phyloP scores from a whole-genome alignment of 2,113 vertebrate genomes.

The Myrmophylax atrothorax region DNA sequence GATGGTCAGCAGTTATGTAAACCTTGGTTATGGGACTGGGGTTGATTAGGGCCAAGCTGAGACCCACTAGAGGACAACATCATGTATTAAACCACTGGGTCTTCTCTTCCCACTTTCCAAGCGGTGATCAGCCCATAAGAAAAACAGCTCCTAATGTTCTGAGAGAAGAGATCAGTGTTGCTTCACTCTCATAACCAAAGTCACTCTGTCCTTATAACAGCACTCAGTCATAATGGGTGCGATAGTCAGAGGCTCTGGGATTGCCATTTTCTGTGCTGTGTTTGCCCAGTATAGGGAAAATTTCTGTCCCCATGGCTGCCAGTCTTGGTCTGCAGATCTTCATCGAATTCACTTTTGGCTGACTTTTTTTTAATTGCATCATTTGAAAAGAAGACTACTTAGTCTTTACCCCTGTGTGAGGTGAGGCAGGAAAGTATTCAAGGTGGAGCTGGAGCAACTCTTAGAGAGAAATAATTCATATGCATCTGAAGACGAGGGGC shows the following conservation, averaged over 20 bases:
- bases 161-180: not conserved
- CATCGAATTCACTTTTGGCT: not conserved
- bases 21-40: not conserved
- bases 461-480: not conserved
- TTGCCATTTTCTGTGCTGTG: not conserved
- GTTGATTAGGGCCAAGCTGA: not conserved
- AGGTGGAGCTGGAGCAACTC: not conserved
- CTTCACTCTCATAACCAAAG: not conserved
- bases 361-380: not conserved
- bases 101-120: not conserved
- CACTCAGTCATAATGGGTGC: accelerated
- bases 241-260: not conserved
- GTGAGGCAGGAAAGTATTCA: not conserved
- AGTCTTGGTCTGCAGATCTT: not conserved
- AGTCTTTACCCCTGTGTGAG: not conserved
- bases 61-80: not conserved
- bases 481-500: conserved; percentile 7
- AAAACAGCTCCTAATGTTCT: not conserved
- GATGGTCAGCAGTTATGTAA: not conserved
- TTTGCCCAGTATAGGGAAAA: not conserved
- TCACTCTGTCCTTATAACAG: not conserved
- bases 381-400: not conserved
- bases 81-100: not conserved
- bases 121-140: not conserved
- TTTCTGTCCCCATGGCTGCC: not conserved